phyloP scores from a whole-genome alignment of 2,888 invertebrate genomes.

The Thymelicus acteon region DNA sequence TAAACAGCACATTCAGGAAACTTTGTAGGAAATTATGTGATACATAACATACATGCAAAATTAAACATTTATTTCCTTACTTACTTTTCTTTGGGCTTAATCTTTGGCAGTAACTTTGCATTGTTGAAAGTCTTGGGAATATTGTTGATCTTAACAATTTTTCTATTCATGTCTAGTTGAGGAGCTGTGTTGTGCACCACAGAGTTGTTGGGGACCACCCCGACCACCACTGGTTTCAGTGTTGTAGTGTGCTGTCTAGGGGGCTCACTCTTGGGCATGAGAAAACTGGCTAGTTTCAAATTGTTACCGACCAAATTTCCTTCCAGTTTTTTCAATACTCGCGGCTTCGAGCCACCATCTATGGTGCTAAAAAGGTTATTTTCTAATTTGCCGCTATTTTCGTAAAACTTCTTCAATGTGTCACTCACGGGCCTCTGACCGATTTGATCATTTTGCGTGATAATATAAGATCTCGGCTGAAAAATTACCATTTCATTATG shows the following conservation, averaged over 20 bases:
- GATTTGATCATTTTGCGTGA: slow-evolving; percentile 60
- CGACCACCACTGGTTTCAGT: slow-evolving; percentile 60
- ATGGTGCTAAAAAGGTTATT: slow-evolving; percentile 57
- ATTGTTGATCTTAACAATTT: slow-evolving; percentile 70
- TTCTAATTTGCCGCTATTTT: slow-evolving; percentile 79
- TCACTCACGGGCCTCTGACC: slow-evolving; percentile 66
- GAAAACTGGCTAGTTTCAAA: slow-evolving; percentile 73
- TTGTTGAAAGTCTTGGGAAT: slow-evolving; percentile 53
- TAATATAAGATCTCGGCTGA: slow-evolving; percentile 68
- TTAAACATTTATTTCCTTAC: slow-evolving; percentile 42
- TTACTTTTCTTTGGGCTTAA: slow-evolving; percentile 76
- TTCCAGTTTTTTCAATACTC: slow-evolving; percentile 63
- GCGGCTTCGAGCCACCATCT: slow-evolving; percentile 56
- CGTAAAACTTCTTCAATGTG: slow-evolving; percentile 79
- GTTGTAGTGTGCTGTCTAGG: slow-evolving; percentile 47
- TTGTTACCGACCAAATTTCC: slow-evolving; percentile 65
- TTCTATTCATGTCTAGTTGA: slow-evolving; percentile 70
- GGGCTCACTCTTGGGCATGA: slow-evolving; percentile 67
- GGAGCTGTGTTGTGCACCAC: slow-evolving; percentile 54
- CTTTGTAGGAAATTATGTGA: no score
- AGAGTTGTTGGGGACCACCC: slow-evolving; percentile 43
- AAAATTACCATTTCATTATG: slow-evolving; percentile 47
- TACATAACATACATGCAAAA: no score
- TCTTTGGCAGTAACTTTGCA: slow-evolving; percentile 72
- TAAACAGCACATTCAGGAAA: not conserved